Evolutionary conservation across 2,888 invertebrate genomes (phyloP), one percentile per base, ranked within the genome.

Genomic region (Apotomis turbidana): DNA sequence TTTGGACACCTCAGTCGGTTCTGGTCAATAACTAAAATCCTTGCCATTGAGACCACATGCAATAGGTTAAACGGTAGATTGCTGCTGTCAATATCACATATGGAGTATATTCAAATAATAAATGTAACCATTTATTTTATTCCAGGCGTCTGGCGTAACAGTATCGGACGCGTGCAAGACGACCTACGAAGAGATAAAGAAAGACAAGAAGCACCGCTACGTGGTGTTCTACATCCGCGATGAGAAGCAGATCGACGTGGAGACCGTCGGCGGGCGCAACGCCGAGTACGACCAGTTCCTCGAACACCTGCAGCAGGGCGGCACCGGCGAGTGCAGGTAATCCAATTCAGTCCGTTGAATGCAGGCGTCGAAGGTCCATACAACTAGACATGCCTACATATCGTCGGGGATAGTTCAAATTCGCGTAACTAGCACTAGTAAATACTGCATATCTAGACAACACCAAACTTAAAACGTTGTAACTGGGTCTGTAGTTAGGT

Each of bases 161-260:
- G 98, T 99, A 79, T 97, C 98, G 83, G 98, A 98, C 94, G 96
- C 96, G 80, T 99, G 98, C 94, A 97, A 98, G 95, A 97, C 97
- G 77, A 97, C 97, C 82, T 99, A 98, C 92, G 98, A 98, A 91
- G 98, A 98, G 94, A 98, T 99, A 82, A 99, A 99, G 94, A 98
- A 99, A 94, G 98, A 98, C 90, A 99, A 99, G 95, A 98, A 98
- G 87, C 97, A 98, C 94, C 97, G 98, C 88, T 99, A 98, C 93
- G 98, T 99, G 79, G 97, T 99, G 87, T 99, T 98, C 94, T 98
- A 96, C 94, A 98, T 99, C 91, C 96, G 97, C 83, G 98, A 98
- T 89, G 98, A 99, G 90, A 98, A 97, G 94, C 97, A 97, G 94
- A 99, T 99, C 88, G 98, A 98, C 88, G 98, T 98, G 71, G 98